Evolutionary conservation across 2,113 vertebrate species (phyloP), one percentile per base, ranked within the genome.

Genomic region (Antigone vipio): DNA sequence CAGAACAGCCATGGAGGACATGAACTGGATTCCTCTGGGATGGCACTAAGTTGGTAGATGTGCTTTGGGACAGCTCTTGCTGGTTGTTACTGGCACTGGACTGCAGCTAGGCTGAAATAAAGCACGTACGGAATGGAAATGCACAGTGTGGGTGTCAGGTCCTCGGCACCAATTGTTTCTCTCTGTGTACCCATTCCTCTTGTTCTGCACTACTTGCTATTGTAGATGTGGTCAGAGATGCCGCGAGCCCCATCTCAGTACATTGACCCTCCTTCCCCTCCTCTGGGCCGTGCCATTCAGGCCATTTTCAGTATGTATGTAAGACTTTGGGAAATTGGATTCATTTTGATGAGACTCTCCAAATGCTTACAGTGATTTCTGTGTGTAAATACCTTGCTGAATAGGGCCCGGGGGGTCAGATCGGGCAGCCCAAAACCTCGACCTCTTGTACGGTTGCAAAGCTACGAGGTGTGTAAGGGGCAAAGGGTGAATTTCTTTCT

Each of bases 401-500:
- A 5, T 9, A 19, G 72, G 42, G 29, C 42, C 88, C 27, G 24
- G 20, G 44, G 60, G 59, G 44, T 91, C 10, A 3, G 44, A 74
- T 75, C 34, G 58, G 34, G 79, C 60, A 84, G 40, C 27, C 42
- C 42, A 50, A 85, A 74, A 4, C 21, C 24, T 15, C 34, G 12
- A 58, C 44, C 29, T 90, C 78, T 42, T 7, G 20, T 55, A 44
- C n/a, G 30, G 64, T 15, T 84, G 83, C 53, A 85, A 56, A 71
- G 40, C 55, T 62, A 3, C 0, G 0, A 50, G 64, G 32, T 59
- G 35, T 56, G 34, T 32, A 38, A 85, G 81, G 91, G 89, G 62
- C 80, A 95, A 95, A 82, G 89, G 73, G 45, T 89, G 86, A 96
- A 76, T 85, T 83, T 91, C 35, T 52, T 72, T 58, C 64, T 56